Base-by-base conservation (phyloP, 2,113 vertebrate species). In the Mormyrus iriodes region DNA sequence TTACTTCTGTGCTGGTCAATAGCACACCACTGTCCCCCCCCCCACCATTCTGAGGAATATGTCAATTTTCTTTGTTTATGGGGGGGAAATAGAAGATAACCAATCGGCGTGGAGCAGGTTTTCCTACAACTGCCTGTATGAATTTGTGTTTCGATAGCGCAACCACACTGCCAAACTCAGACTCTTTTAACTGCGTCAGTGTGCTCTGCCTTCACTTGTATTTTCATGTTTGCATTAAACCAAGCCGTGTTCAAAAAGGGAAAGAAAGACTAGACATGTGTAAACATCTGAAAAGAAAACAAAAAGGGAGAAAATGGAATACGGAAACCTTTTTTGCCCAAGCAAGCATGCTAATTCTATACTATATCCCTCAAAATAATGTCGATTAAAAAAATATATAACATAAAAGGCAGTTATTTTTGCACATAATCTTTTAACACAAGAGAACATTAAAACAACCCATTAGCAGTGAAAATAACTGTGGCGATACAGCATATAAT, bases 361-460 rank as follows among this genome's bases (percentile, higher is more conserved):
- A 89, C 86, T 91, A 93, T 94, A 95, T 85, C 89, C 90, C 88
- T 91, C 89, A 89, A 95, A 95, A 95, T 89, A 89, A 94, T 92
- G 91, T 92, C 91, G 90, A 90, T 91, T 92, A 91, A 90, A 89
- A 90, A 52, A 92, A 90, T 91, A 94, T 95, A 92, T 95, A 92
- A 92, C 94, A 91, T 90, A 91, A 92, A 96, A 97, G 94, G 96
- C 96, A 95, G 94, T 95, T 94, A 96, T 94, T 92, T 90, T 94
- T 95, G 96, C 96, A 96, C 94, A 94, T 94, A 92, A 93, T 93
- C 58, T 93, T 96, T 95, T 95, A 97, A 97, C 94, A 95, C 91
- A 93, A 91, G 69, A 91, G 91, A 96, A 93, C 95, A 91, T 92
- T 61, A 91, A 92, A 93, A 95, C 91, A 97, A 94, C 90, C 90